These are phyloP conservation scores for Baccha elongata DNA, from an alignment of 2,888 invertebrate genomes.

Conservation along the genomic window DNA sequence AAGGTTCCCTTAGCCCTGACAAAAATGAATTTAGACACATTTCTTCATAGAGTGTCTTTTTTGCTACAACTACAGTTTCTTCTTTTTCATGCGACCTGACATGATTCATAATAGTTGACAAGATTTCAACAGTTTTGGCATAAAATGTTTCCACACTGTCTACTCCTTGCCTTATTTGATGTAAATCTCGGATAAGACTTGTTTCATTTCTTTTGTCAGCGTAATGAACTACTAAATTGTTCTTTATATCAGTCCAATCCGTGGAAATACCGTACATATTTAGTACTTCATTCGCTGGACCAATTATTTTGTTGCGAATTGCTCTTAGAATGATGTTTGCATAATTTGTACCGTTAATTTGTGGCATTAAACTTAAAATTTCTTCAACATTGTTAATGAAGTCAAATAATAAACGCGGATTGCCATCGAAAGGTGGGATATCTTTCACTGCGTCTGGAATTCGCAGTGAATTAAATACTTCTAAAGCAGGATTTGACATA, in stretches of 20 bases:
- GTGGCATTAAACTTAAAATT: constrained; percentile 26
- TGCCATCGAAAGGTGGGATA: constrained; percentile 32
- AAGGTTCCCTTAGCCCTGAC: constrained; percentile 68
- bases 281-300: constrained; percentile 56
- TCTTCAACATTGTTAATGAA: constrained; percentile 43
- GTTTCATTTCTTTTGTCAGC: constrained; percentile 58
- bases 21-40: constrained; percentile 74
- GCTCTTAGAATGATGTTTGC: constrained; percentile 14
- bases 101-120: constrained; percentile 63
- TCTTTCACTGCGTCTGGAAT: constrained; percentile 39
- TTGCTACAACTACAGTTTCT: constrained; percentile 52
- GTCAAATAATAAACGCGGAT: constrained; percentile 34
- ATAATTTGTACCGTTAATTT: not conserved
- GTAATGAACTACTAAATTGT: constrained; percentile 54
- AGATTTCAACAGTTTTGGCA: constrained; percentile 58
- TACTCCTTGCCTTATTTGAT: not conserved
- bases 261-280: too few relatives aligned
- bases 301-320: constrained; percentile 49
- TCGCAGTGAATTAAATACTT: constrained; percentile 25
- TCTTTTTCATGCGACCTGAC: constrained; percentile 62
- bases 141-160: constrained; percentile 15
- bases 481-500: not conserved
- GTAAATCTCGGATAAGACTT: constrained; percentile 35
- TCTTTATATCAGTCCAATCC: constrained; percentile 50
- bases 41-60: constrained; percentile 62